Percentiles rank a stretch among this genome's conserved stretches.
phyloP scores from a whole-genome alignment of 2,888 invertebrate genomes.

The Stenodema calcarata region DNA sequence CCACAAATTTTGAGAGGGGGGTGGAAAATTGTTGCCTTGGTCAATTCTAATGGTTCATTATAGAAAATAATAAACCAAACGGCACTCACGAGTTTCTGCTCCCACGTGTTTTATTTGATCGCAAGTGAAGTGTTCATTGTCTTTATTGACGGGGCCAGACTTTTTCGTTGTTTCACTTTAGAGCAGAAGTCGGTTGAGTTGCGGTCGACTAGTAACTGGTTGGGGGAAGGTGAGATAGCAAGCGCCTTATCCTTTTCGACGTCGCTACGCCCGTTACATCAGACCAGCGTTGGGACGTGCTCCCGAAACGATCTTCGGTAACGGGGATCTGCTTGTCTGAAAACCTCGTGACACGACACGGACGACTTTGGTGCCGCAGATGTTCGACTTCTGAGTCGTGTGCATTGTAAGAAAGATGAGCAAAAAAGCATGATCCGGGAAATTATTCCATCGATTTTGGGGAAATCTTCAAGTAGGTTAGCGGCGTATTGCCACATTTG shows the following conservation, averaged over 20 bases:
- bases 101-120: no score
- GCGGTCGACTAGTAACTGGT: neutral
- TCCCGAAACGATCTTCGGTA: neutral
- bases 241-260: neutral
- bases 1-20: no score
- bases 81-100: no score
- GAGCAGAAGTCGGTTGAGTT: neutral
- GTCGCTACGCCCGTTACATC: neutral
- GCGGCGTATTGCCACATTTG: no score
- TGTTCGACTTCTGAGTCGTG: neutral
- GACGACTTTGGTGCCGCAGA: neutral
- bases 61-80: no score
- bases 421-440: neutral
- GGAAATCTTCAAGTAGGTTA: no score
- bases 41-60: no score
- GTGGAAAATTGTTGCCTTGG: no score
- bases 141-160: no score
- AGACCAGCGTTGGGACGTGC: neutral
- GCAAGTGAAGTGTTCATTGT: no score
- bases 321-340: neutral
- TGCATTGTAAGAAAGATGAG: neutral
- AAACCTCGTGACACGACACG: neutral
- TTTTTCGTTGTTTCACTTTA: no score
- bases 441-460: neutral
- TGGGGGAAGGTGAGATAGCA: no score